Conservation (phyloP, 1,140 invertebrate species). For the Xylocopa sonorina region DNA sequence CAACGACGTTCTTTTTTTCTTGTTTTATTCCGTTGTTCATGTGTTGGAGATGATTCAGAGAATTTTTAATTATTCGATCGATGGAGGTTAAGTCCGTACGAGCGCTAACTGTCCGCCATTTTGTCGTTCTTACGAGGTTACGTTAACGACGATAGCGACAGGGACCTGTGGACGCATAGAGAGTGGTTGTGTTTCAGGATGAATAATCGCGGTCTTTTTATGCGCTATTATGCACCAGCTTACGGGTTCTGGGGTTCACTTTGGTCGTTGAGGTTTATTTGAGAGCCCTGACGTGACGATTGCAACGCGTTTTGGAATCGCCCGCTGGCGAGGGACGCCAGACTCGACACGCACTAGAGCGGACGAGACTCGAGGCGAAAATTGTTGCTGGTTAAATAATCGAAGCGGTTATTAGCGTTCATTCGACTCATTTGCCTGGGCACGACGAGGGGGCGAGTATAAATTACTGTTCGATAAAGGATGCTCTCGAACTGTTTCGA, state of each 20-base stretch:
- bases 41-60: too few relatives aligned
- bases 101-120: neutral
- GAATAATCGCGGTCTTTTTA: conserved; percentile 1
- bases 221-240: neutral
- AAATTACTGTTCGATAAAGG: too few relatives aligned
- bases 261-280: conserved; percentile 5
- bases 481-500: too few relatives aligned
- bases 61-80: too few relatives aligned
- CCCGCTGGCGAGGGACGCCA: neutral
- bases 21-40: too few relatives aligned
- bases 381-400: too few relatives aligned
- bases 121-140: neutral
- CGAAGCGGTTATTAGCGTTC: too few relatives aligned
- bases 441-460: too few relatives aligned
- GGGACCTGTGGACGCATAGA: neutral
- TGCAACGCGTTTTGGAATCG: neutral
- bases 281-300: neutral
- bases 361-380: neutral
- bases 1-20: too few relatives aligned
- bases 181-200: conserved; percentile 2
- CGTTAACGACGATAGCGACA: neutral
- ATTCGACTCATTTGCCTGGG: too few relatives aligned
- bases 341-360: neutral
- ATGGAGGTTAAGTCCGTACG: too few relatives aligned
- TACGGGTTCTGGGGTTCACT: conserved; percentile 5